Evolutionary conservation across 2,888 invertebrate genomes (phyloP).

Genomic region (Orthosia gothica): DNA sequence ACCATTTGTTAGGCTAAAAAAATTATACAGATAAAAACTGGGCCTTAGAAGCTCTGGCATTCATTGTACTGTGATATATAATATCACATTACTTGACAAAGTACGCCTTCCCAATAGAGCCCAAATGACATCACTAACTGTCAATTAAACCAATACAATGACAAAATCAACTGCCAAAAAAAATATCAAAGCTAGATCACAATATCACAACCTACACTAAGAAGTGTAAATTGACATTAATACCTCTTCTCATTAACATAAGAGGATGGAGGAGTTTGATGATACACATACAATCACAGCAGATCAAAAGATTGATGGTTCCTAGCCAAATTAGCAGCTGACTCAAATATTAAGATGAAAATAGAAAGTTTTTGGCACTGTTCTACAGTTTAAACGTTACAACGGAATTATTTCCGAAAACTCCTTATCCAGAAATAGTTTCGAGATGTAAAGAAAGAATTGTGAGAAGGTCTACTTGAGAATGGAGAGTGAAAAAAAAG

Average conservation of each 20-base stretch:
- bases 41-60: neutral
- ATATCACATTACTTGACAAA: conserved; percentile 3
- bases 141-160: conserved; percentile 31
- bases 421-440: conserved; percentile 68
- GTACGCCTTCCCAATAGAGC: neutral
- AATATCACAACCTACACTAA: conserved; percentile 35
- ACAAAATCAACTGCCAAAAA: conserved; percentile 23
- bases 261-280: too few relatives aligned
- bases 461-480: conserved; percentile 18
- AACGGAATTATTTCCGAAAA: conserved; percentile 45
- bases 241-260: conserved; percentile 47
- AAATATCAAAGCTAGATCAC: conserved; percentile 15
- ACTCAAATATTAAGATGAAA: conserved; percentile 34
- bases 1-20: too few relatives aligned
- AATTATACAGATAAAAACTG: too few relatives aligned
- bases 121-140: conserved; percentile 34
- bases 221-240: conserved; percentile 54
- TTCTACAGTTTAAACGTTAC: conserved; percentile 35
- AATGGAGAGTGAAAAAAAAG: neutral
- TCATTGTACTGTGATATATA: neutral
- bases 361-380: conserved; percentile 53
- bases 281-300: conserved; percentile 35
- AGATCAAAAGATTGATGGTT: conserved; percentile 46
- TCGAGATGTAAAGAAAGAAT: neutral
- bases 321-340: conserved; percentile 23